Conservation (phyloP, 2,888 invertebrate species). For the Hemicrepidius hirtus region DNA sequence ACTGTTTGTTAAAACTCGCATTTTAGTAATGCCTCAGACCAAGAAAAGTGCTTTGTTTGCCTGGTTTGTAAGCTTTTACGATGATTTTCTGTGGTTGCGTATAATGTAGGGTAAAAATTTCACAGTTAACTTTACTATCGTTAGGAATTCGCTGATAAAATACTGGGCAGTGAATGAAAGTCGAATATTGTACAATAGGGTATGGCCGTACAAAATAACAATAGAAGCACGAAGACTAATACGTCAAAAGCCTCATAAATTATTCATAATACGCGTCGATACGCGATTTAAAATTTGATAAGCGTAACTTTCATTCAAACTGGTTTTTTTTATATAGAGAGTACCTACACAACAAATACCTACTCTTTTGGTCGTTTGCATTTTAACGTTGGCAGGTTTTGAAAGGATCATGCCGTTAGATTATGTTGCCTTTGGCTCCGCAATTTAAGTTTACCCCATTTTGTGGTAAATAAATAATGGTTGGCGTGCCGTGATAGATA, state of each 20-base stretch:
- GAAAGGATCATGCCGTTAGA: constrained; percentile 2
- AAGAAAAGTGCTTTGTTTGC: too few relatives aligned
- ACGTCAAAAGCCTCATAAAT: constrained; percentile 30
- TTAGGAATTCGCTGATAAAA: not conserved
- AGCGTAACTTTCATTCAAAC: constrained; percentile 17
- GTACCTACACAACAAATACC: not conserved
- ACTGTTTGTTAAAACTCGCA: too few relatives aligned
- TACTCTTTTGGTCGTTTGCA: constrained; percentile 12
- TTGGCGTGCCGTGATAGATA: not conserved
- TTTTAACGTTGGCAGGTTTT: constrained; percentile 4
- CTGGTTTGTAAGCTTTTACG: too few relatives aligned
- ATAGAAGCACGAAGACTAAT: constrained; percentile 24
- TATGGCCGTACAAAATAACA: not conserved
- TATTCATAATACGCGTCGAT: constrained; percentile 28
- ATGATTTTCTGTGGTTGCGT: too few relatives aligned
- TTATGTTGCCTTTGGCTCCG: not conserved
- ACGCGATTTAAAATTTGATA: constrained; percentile 30
- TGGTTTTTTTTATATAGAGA: constrained; percentile 8
- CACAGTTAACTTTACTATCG: not conserved
- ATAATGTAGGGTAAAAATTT: not conserved
- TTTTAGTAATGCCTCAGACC: too few relatives aligned
- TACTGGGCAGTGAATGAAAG: constrained; percentile 1
- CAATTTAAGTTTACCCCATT: constrained; percentile 18
- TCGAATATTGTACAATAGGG: not conserved
- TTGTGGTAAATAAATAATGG: constrained; percentile 3